phyloP scores from a whole-genome alignment of 2,113 vertebrate species.

The Microtus richardsoni region DNA sequence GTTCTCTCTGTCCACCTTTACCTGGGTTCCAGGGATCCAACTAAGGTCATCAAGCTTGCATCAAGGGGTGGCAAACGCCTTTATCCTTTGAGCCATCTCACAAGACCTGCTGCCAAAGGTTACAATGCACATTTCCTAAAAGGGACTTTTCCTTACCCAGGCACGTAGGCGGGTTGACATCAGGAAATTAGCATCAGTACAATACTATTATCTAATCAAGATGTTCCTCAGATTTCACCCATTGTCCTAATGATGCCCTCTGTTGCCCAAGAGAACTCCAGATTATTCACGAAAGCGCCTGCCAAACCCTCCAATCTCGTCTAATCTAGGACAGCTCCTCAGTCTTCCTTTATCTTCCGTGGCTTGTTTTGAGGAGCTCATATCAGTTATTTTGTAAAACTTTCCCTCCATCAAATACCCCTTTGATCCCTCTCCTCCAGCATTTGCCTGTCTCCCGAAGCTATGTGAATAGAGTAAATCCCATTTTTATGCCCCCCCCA shows the following conservation, averaged over 20 bases:
- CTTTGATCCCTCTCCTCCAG: background rate
- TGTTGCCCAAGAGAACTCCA: constrained; percentile 13
- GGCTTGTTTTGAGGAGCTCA: background rate
- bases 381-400: background rate
- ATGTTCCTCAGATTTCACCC: constrained; percentile 30
- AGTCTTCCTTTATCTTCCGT: constrained; percentile 25
- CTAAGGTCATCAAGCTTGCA: background rate
- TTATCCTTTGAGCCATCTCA: background rate
- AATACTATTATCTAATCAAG: constrained; percentile 67
- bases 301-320: background rate
- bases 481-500: background rate
- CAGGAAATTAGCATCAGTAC: constrained; percentile 59
- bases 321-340: constrained; percentile 29
- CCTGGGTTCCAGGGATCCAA: background rate
- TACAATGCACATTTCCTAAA: background rate
- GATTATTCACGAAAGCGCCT: background rate
- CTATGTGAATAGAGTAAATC: background rate
- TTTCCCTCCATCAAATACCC: background rate
- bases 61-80: too few relatives aligned
- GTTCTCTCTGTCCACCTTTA: background rate
- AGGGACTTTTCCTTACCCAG: constrained; percentile 44
- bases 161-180: background rate
- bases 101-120: background rate
- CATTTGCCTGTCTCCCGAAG: background rate
- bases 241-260: constrained; percentile 37